A percentile compares a stretch with the other conserved stretches of the same genome.
phyloP scores from a whole-genome alignment of 2,113 vertebrate species.

The Zosterops borbonicus region DNA sequence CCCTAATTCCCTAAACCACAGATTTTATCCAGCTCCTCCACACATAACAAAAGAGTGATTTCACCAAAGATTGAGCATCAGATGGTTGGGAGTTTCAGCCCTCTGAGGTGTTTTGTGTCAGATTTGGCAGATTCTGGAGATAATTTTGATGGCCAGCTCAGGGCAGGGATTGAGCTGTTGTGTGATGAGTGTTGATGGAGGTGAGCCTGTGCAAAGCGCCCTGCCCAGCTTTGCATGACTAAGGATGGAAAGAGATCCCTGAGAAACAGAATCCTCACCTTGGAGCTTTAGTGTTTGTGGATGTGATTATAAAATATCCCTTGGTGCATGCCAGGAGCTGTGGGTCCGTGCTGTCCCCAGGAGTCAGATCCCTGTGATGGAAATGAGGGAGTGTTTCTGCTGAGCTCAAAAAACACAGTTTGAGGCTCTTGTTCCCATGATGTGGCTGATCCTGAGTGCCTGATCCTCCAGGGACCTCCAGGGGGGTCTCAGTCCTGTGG shows the following conservation, averaged over 20 bases:
- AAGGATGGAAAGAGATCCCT: neutral
- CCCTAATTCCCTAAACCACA: neutral
- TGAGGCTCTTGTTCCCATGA: neutral
- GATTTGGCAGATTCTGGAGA: neutral
- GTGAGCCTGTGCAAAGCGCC: neutral
- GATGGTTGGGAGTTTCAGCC: neutral
- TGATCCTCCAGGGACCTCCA: neutral
- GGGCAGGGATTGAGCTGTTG: neutral
- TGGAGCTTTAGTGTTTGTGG: rapidly evolving
- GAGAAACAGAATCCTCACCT: neutral
- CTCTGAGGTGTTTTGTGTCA: neutral
- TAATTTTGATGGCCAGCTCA: neutral
- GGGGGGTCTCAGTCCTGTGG: neutral
- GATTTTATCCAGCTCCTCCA: neutral
- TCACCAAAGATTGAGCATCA: neutral
- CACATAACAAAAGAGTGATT: neutral
- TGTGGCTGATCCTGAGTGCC: neutral
- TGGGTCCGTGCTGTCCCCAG: rapidly evolving
- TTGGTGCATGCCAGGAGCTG: neutral
- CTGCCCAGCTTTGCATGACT: neutral
- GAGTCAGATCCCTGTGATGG: neutral
- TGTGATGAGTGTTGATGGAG: neutral
- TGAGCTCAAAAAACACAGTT: neutral
- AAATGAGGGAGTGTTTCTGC: neutral
- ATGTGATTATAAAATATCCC: too few species aligned